Evolutionary conservation across 2,113 vertebrate genomes (phyloP), one percentile per base, ranked within the genome.

Genomic region (Sterna hirundo): DNA sequence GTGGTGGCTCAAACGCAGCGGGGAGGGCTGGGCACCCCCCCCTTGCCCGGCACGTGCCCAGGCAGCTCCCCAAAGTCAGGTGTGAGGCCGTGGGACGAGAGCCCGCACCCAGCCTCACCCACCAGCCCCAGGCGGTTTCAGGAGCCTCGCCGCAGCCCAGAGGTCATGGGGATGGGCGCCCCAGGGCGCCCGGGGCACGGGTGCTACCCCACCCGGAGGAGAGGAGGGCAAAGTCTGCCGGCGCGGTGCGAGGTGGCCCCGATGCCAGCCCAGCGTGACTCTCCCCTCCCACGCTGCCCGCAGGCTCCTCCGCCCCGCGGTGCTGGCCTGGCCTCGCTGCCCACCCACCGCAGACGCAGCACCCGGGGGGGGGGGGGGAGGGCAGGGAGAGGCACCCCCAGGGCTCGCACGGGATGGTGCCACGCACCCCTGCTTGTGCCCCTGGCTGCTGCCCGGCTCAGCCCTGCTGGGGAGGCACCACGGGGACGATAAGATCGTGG

Each of bases 191-290:
- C 29, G 18, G 55, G 70, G 44, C 58, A 86, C 0, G 17, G 60
- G 80, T 68, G 61, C 77, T 70, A 84, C 84, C 72, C 61, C 62
- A 19, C 89, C 93, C 26, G 5, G 69, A 96, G 81, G 77, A 79
- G 80, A 58, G 72, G 61, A 96, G 93, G 77, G 65, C 95, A 96
- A 96, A 97, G 95, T 96, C 95, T 96, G 81, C 74, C 1, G 7
- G 57, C 3, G 7, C 46, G 0, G 3, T 27, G 78, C 80, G 40
- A 23, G 58, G 42, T 79, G 81, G 83, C 84, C 72, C 55, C 1
- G 25, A 80, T 66, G 91, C 55, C 62, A 86, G 88, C 42, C 69
- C 44, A 3, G 71, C 1, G 5, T 71, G 77, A 74, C 88, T 94
- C 65, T 95, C 60, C 60, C 40, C n/a, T 81, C 65, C 32, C 2